phyloP scores from a whole-genome alignment of 2,888 invertebrate species.

The Harpagoxenus sublaevis region DNA sequence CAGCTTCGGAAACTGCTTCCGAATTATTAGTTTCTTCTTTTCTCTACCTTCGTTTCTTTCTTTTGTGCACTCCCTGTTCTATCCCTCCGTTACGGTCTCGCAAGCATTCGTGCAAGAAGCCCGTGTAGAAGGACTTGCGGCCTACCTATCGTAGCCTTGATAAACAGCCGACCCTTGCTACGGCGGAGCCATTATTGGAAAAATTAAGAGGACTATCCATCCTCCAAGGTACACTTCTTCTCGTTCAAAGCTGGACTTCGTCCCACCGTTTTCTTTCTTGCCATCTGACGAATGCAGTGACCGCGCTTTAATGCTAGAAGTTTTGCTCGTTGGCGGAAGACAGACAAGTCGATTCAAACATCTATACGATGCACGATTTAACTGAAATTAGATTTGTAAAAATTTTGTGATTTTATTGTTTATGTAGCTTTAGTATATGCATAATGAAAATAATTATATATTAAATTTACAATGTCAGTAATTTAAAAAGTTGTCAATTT shows the following conservation, averaged over 20 bases:
- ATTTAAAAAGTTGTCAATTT: neutral
- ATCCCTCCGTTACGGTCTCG: constrained; percentile 39
- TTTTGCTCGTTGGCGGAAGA: constrained; percentile 36
- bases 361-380: neutral
- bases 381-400: neutral
- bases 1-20: constrained; percentile 32
- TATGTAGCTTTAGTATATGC: neutral
- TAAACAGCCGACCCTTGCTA: constrained; percentile 79
- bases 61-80: constrained; percentile 8
- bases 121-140: constrained; percentile 67
- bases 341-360: constrained; percentile 5
- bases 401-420: neutral
- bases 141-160: constrained; percentile 74
- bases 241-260: constrained; percentile 59
- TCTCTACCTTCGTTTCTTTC: constrained; percentile 5
- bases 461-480: neutral
- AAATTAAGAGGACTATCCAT: constrained; percentile 83
- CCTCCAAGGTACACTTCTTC: constrained; percentile 62
- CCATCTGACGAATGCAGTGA: constrained; percentile 42
- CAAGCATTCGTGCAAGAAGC: constrained; percentile 67
- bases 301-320: constrained; percentile 52
- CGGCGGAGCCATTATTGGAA: constrained; percentile 80
- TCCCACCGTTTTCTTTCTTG: constrained; percentile 56
- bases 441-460: neutral
- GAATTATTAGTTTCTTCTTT: constrained; percentile 58